Evolutionary conservation across 1,140 invertebrate genomes (phyloP).

Genomic region (Drosophila takahashii): DNA sequence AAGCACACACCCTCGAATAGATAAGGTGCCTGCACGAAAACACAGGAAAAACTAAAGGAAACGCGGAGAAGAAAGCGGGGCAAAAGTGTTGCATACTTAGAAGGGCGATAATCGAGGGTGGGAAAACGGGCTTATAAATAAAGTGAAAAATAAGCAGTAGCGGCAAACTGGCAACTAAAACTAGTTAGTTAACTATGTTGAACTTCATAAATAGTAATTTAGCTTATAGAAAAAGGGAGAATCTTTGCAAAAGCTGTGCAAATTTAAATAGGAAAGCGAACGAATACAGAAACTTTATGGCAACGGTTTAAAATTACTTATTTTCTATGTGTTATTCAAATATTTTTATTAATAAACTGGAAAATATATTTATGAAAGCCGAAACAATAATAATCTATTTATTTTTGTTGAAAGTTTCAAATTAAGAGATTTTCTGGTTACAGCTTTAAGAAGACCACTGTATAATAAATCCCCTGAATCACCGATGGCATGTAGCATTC

Average conservation of each 20-base stretch:
- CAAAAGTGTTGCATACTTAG: constrained; percentile 29
- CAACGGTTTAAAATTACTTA: no score
- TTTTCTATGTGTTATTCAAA: no score
- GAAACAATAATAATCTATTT: not conserved
- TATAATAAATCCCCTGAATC: constrained; percentile 10
- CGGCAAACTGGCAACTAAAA: constrained; percentile 7
- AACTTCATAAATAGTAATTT: constrained; percentile 20
- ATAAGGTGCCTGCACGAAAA: constrained; percentile 29
- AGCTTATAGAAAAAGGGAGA: not conserved
- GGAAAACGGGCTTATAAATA: not conserved
- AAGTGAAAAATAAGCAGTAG: constrained; percentile 18
- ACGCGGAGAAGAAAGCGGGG: not conserved
- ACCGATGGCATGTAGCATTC: constrained; percentile 17
- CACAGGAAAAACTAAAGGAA: not conserved
- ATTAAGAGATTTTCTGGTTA: not conserved
- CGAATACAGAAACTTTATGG: not conserved
- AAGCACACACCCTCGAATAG: constrained; percentile 12
- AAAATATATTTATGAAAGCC: no score
- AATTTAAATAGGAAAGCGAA: not conserved
- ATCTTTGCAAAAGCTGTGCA: not conserved
- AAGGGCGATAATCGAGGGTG: constrained; percentile 20
- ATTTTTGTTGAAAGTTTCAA: not conserved
- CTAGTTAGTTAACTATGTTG: constrained; percentile 24
- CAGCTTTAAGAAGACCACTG: not conserved
- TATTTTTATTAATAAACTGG: no score